Evolutionary conservation across 2,888 invertebrate species (phyloP).

Genomic region (Troides oblongomaculatus): DNA sequence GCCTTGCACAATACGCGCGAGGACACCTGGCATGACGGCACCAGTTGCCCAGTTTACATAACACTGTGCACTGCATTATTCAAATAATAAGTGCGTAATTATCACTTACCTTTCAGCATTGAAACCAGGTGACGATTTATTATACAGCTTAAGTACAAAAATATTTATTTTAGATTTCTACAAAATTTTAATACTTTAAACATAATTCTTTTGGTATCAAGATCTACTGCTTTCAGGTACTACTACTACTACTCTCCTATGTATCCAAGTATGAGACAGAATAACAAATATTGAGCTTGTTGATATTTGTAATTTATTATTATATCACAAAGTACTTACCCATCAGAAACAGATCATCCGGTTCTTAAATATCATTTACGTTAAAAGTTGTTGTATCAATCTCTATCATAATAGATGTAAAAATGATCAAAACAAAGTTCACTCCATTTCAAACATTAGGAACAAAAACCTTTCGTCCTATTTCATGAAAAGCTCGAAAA

Average conservation of each 20-base stretch:
- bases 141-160: too few species aligned
- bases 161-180: too few species aligned
- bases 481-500: not conserved
- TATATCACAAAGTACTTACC: not conserved
- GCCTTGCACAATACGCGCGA: constrained; percentile 31
- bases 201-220: too few species aligned
- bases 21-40: constrained; percentile 30
- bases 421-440: not conserved
- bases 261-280: not conserved
- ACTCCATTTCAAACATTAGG: not conserved
- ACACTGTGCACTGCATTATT: constrained; percentile 3
- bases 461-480: too few species aligned
- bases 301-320: not conserved
- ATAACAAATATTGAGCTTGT: too few species aligned
- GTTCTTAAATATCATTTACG: not conserved
- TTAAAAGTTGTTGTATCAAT: too few species aligned
- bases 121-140: too few species aligned
- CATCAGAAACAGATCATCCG: not conserved
- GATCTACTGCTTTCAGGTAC: too few species aligned
- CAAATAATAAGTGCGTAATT: not conserved
- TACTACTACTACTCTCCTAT: too few species aligned
- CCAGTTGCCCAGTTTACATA: constrained; percentile 24
- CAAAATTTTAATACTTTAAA: too few species aligned
- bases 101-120: too few species aligned
- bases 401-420: too few species aligned